phyloP scores from a whole-genome alignment of 1,140 invertebrate species.

The Oppia nitens region DNA sequence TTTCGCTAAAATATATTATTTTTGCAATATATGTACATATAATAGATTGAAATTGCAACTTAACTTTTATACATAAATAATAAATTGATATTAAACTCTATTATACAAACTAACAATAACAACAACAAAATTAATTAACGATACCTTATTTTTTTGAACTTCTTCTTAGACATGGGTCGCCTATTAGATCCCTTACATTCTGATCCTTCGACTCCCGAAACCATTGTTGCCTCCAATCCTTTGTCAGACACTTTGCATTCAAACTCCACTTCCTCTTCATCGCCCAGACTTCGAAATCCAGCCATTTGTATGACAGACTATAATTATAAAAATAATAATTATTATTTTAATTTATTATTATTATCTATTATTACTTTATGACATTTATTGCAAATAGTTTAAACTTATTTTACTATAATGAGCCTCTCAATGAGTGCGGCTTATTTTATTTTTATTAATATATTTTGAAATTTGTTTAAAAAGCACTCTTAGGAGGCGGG shows the following conservation, averaged over 20 bases:
- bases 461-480: not conserved
- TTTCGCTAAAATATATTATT: too few species aligned
- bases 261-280: conserved; percentile 70
- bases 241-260: conserved; percentile 63
- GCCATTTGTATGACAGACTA: conserved; percentile 74
- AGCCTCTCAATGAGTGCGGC: not conserved
- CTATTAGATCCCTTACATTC: conserved; percentile 63
- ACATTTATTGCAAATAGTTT: not conserved
- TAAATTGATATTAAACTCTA: too few species aligned
- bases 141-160: conserved; percentile 62
- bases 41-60: too few species aligned
- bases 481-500: not conserved
- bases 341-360: not conserved
- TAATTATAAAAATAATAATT: conserved; percentile 21
- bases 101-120: too few species aligned
- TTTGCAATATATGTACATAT: too few species aligned
- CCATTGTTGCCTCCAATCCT: conserved; percentile 62
- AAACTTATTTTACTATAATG: too few species aligned
- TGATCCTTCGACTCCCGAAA: conserved; percentile 50
- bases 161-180: conserved; percentile 52
- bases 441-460: not conserved
- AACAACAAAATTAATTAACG: too few species aligned
- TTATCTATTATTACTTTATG: not conserved
- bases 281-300: conserved; percentile 66
- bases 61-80: too few species aligned